A percentile compares a stretch with the other conserved stretches of the same genome.
These are phyloP conservation scores for Pygmarrhopalites habei DNA, from an alignment of 1,140 invertebrate genomes.

Conservation along the genomic window DNA sequence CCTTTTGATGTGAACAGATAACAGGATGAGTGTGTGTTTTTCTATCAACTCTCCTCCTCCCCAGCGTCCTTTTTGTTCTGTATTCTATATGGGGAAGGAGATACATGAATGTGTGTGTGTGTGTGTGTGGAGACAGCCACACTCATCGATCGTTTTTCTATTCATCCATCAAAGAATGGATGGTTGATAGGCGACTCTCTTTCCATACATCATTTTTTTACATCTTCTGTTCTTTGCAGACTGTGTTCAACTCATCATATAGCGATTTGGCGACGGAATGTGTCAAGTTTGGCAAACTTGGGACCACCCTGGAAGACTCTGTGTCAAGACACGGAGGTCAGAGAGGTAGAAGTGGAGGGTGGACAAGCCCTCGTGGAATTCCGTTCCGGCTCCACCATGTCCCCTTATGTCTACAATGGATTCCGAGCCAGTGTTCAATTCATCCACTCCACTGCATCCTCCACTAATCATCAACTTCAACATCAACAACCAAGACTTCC, in stretches of 20 bases:
- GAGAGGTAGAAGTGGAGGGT: conserved; percentile 31
- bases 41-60: too few species aligned
- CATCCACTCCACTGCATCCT: neutral
- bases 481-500: conserved; percentile 1
- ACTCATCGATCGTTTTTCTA: too few species aligned
- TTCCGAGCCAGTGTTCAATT: conserved; percentile 39
- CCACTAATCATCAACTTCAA: neutral
- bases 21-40: too few species aligned
- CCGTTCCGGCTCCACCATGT: conserved; percentile 28
- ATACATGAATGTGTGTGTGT: too few species aligned
- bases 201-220: too few species aligned
- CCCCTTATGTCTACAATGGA: conserved; percentile 36
- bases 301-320: conserved; percentile 35
- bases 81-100: too few species aligned
- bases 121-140: too few species aligned
- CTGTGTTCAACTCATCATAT: conserved; percentile 37
- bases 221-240: conserved; percentile 13
- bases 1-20: too few species aligned
- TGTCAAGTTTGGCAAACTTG: conserved; percentile 17
- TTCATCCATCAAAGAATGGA: too few species aligned
- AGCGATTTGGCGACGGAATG: conserved; percentile 35
- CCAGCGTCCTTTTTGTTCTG: too few species aligned
- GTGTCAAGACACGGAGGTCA: conserved; percentile 19
- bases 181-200: too few species aligned
- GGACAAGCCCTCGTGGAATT: conserved; percentile 36